A percentile compares a stretch with the other conserved stretches of the same genome.
Evolutionary conservation across 1,140 invertebrate species (phyloP).

Genomic region (Nixonia krombeini): DNA sequence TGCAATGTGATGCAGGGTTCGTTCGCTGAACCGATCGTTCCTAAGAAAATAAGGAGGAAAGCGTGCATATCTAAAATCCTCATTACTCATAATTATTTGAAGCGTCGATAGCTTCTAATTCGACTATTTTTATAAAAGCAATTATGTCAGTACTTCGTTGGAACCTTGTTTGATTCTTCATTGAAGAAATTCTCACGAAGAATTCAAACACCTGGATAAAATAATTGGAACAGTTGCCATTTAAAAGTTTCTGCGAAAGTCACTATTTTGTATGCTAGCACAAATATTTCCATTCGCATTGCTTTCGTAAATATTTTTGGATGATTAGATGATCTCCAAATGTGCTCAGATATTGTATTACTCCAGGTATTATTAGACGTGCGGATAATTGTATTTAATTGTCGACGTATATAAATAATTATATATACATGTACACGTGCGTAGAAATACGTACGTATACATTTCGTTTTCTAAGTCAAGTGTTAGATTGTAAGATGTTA

Average conservation of each 20-base stretch:
- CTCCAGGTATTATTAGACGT: conserved; percentile 28
- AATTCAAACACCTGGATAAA: not conserved
- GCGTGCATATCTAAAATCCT: conserved; percentile 18
- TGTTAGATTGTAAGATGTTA: conserved; percentile 33
- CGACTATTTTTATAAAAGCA: not conserved
- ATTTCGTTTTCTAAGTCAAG: conserved; percentile 27
- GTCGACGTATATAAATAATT: conserved; percentile 12
- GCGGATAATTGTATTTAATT: conserved; percentile 40
- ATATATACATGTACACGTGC: not conserved
- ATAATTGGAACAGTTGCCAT: not conserved
- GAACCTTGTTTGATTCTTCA: not conserved
- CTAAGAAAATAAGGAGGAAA: conserved; percentile 15
- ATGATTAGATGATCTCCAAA: conserved; percentile 1
- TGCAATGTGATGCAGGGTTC: conserved; percentile 23
- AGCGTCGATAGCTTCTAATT: not conserved
- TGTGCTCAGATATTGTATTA: conserved; percentile 32
- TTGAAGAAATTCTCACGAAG: not conserved
- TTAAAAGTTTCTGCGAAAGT: too few species aligned
- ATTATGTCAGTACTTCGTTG: not conserved
- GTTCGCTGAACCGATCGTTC: conserved; percentile 23
- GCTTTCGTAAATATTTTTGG: conserved; percentile 12
- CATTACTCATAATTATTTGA: conserved; percentile 1
- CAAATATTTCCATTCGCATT: conserved; percentile 22
- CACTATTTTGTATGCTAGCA: too few species aligned
- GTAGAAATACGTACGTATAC: not conserved